Evolutionary conservation across 2,797 vertebrate species (phyloP), one percentile per base, ranked within the genome.

Genomic region (Propithecus perrieri): DNA sequence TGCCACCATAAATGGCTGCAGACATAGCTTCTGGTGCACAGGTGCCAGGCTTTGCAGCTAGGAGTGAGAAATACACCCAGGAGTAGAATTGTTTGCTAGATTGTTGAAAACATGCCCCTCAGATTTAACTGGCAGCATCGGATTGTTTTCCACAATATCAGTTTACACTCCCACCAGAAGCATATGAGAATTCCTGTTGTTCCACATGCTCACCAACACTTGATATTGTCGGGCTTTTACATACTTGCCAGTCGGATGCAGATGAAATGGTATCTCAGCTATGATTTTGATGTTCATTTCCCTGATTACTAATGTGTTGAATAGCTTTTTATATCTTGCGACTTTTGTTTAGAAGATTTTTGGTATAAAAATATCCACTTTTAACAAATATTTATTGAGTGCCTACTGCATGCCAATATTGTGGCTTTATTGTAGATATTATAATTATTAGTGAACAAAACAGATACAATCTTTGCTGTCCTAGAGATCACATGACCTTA

Each of bases 141-240:
- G 5, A 1, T 22, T 17, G 53, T 38, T 35, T 38, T 50, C 59
- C 57, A 61, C 4, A 20, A 24, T 4, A 30, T 17, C 33, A 22
- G 0, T 50, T 63, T 22, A 7, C 9, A 28, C 57, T 63, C 61
- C 30, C 61, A 15, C 61, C 14, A 33, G 61, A 33, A 63, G 6
- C 61, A 33, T 7, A 4, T 17, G 61, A 33, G 30, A 65, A 30
- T 65, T 10, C 46, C 85, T 38, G 0, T 35, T 5, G 14, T 18
- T 17, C 69, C 17, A 0, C 0, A 0, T 46, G 7, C 46, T 33
- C 41, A 10, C 53, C 43, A 0, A 8, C 10, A 9, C 78, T 63
- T 12, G 46, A 15, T 67, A 3, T 9, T 3, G 46, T n/a, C 65
- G 9, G n/a, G 63, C 18, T 38, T 50, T 14, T 11, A 6, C 3